Evolutionary conservation across 2,888 invertebrate species (phyloP), one percentile per base, ranked within the genome.

Genomic region (Leistus spinibarbis): DNA sequence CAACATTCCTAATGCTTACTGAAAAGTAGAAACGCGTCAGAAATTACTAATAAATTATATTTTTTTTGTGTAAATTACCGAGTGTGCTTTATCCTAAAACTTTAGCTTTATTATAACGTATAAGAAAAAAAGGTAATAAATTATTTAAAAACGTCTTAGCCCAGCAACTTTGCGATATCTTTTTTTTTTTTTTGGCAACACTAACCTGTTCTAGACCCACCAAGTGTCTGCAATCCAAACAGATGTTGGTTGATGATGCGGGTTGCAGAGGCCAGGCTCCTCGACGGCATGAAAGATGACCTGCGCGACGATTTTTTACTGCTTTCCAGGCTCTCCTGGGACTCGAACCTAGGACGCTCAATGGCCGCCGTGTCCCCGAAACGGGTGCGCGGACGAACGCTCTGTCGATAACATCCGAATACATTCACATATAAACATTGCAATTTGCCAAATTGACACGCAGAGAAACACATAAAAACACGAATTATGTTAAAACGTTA

Each of bases 191-290:
- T 40, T 63, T 60, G 54, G 24, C 64, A 54, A n/a, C 23, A 54
- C 76, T 82, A 81, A 85, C 86, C 86, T 80, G 85, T 79, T 81
- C 86, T 87, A 73, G 87, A 83, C 80, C 87, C 86, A 79, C 86
- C 85, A 76, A 86, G 82, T 80, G 88, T 89, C 81, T 89, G 89
- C 77, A 89, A 86, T 78, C 92, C 91, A 84, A 92, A 91, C 79
- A 92, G 87, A 86, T 92, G 92, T 82, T 92, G 92, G 86, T 92
- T 92, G 82, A 92, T 90, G 80, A 92, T 88, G 80, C 92, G 89
- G 76, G 92, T 91, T 79, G 92, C 92, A 77, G 92, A 91, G 79
- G 91, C 91, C 80, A 92, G 85, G 82, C 91, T 90, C 84, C 90
- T 90, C 74, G 89, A 87, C 76, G 91, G 89, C 83, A 90, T 88